Conservation (phyloP, 2,113 vertebrate species). For the Vanacampus margaritifer region DNA sequence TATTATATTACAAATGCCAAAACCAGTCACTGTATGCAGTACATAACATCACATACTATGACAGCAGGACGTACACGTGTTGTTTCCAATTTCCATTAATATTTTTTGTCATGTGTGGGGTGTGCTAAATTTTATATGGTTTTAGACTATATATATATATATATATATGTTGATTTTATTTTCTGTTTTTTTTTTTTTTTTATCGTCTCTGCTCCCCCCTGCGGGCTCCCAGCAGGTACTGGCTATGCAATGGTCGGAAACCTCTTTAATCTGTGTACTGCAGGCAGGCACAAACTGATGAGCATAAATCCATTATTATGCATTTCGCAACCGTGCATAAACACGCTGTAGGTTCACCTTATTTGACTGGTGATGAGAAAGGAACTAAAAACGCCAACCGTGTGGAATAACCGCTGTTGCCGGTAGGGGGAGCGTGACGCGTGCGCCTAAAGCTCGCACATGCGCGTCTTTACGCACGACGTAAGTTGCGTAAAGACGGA, state of each 20-base stretch:
- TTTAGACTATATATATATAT: too few relatives aligned
- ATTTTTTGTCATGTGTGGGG: too few relatives aligned
- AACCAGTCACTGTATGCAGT: too few relatives aligned
- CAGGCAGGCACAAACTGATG: conserved; percentile 11
- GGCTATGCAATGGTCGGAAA: conserved; percentile 12
- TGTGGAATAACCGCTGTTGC: background rate
- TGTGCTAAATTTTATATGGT: too few relatives aligned
- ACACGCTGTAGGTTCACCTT: background rate
- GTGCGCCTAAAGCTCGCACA: conserved; percentile 9
- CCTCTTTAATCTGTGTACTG: conserved; percentile 47
- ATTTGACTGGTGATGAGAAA: background rate
- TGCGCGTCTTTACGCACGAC: conserved; percentile 43
- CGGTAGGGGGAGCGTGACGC: background rate
- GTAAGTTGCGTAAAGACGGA: conserved; percentile 16
- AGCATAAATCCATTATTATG: background rate
- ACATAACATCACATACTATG: too few relatives aligned
- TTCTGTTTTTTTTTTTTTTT: background rate
- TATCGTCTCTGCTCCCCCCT: conserved; percentile 51
- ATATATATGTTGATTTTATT: too few relatives aligned
- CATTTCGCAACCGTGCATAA: background rate
- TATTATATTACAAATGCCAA: too few relatives aligned
- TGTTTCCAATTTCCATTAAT: too few relatives aligned
- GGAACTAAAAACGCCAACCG: background rate
- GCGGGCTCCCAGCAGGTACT: conserved; percentile 22
- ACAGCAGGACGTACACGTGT: too few relatives aligned